Conservation (phyloP, 2,888 invertebrate genomes). For the Andrena chrysosceles region DNA sequence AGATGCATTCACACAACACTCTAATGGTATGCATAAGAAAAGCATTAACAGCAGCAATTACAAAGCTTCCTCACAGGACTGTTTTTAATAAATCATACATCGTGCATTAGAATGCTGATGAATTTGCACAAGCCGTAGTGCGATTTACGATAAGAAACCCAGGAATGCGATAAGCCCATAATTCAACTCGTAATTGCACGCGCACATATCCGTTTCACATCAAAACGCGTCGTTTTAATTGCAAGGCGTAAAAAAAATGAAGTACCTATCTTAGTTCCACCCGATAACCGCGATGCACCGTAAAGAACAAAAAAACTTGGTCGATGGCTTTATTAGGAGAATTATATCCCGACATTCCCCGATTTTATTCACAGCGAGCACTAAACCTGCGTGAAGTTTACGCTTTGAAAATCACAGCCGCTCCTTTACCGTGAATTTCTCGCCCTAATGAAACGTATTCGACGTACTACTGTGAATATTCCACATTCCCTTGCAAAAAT, state of each 20-base stretch:
- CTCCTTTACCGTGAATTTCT: slow-evolving; percentile 12
- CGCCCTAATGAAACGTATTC: slow-evolving; percentile 20
- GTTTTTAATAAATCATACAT: neutral
- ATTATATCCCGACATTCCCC: slow-evolving; percentile 16
- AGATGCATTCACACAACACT: too few species aligned
- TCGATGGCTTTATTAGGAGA: slow-evolving; percentile 30
- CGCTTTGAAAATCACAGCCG: slow-evolving; percentile 11
- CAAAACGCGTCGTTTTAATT: neutral
- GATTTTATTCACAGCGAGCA: neutral
- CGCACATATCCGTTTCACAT: neutral
- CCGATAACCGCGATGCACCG: neutral
- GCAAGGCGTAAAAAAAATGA: slow-evolving; percentile 2
- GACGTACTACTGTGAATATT: neutral
- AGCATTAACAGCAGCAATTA: too few species aligned
- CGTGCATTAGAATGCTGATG: neutral
- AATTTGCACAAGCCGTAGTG: neutral
- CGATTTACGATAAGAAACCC: neutral
- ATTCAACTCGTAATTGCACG: slow-evolving; percentile 13
- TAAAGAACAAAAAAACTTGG: slow-evolving; percentile 2
- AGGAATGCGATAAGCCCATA: neutral
- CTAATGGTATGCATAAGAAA: too few species aligned
- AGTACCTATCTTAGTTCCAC: slow-evolving; percentile 15
- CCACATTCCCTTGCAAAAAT: neutral
- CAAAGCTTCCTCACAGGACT: neutral
- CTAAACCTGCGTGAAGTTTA: slow-evolving; percentile 25